phyloP scores from a whole-genome alignment of 2,888 invertebrate species.

The Cantharis lateralis region DNA sequence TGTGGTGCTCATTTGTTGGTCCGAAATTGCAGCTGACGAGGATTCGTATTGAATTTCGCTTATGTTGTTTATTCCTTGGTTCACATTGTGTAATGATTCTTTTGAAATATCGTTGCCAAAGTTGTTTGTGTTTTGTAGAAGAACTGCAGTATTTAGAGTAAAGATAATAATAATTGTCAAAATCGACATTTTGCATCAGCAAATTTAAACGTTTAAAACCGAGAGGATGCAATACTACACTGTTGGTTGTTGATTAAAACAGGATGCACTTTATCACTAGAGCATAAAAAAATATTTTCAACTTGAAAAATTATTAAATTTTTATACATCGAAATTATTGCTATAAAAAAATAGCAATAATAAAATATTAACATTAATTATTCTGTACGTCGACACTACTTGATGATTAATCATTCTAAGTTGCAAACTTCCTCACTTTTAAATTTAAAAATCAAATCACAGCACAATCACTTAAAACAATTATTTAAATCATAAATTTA shows the following conservation, averaged over 20 bases:
- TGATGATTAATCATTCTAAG: constrained; percentile 16
- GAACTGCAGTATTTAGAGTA: background rate
- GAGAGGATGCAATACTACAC: constrained; percentile 32
- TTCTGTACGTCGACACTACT: background rate
- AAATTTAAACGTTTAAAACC: background rate
- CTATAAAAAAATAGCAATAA: background rate
- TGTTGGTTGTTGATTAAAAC: constrained; percentile 29
- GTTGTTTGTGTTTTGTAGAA: background rate
- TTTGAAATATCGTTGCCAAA: background rate
- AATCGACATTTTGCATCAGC: constrained; percentile 12
- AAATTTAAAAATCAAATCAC: background rate
- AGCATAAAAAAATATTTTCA: background rate
- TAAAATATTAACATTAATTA: background rate
- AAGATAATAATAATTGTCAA: constrained; percentile 6
- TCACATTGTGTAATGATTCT: too few relatives aligned
- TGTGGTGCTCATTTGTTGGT: background rate
- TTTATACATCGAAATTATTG: background rate
- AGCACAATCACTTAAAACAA: background rate
- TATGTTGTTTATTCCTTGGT: too few relatives aligned
- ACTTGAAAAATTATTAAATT: background rate
- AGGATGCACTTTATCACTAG: constrained; percentile 35
- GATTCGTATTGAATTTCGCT: too few relatives aligned
- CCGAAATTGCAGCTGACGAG: background rate
- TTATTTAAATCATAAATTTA: background rate
- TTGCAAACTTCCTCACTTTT: background rate